A percentile compares a stretch with the other conserved stretches of the same genome.
Conservation (phyloP, 1,140 invertebrate genomes). For the Ganaspis sp. region DNA sequence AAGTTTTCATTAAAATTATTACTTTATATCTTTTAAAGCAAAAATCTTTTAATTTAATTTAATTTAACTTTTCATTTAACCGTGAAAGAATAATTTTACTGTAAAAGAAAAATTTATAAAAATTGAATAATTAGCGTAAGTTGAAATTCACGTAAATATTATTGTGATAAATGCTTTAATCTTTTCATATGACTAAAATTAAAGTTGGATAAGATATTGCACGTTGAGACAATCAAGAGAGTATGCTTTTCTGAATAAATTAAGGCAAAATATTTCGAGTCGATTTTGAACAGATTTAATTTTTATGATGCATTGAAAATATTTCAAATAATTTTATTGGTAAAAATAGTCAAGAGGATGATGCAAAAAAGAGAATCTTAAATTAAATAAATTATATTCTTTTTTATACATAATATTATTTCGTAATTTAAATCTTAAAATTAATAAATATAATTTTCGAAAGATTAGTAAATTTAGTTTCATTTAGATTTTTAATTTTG, state of each 20-base stretch:
- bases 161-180: neutral
- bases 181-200: neutral
- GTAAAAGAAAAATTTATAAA: too few relatives aligned
- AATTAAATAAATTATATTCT: too few relatives aligned
- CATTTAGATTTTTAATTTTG: too few relatives aligned
- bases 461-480: too few relatives aligned
- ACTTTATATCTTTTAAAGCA: neutral
- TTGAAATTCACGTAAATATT: neutral
- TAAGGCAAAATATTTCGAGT: neutral
- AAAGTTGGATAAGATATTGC: constrained; percentile 8
- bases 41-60: too few relatives aligned
- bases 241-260: neutral
- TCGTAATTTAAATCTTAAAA: too few relatives aligned
- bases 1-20: neutral
- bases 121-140: neutral
- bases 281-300: neutral
- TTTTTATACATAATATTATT: too few relatives aligned
- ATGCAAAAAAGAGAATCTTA: too few relatives aligned
- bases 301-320: neutral
- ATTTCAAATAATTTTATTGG: too few relatives aligned
- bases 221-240: neutral
- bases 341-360: too few relatives aligned
- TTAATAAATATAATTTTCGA: too few relatives aligned
- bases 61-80: too few relatives aligned
- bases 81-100: neutral